These are phyloP conservation scores for Peromyscus polionotus DNA, from an alignment of 2,113 vertebrate genomes.

Conservation along the genomic window DNA sequence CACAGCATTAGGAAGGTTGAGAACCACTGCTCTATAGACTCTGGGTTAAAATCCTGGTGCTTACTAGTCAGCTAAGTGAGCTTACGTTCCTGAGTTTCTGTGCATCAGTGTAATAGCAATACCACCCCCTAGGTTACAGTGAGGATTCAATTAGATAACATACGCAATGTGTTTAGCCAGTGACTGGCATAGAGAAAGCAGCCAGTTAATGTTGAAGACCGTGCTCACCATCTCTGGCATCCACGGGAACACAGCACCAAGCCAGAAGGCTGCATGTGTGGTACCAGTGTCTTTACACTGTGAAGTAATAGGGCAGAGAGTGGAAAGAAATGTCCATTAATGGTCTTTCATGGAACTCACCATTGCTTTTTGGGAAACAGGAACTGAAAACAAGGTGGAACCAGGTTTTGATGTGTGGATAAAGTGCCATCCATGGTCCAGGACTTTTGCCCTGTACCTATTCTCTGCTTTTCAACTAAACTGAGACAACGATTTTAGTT, in stretches of 20 bases:
- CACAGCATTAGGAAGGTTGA: neutral
- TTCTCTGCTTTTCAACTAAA: slow-evolving; percentile 9
- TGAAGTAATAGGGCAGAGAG: neutral
- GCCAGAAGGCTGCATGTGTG: neutral
- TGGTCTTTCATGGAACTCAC: neutral
- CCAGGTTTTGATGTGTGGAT: neutral
- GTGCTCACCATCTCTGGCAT: neutral
- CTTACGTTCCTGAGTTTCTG: neutral
- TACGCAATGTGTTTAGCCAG: neutral
- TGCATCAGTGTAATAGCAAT: neutral
- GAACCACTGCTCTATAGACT: neutral
- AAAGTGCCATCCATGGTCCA: neutral
- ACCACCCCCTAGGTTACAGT: too few relatives aligned
- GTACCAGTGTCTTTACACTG: neutral
- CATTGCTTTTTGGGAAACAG: neutral
- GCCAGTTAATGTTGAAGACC: neutral
- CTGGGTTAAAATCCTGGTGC: neutral
- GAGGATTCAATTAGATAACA: neutral
- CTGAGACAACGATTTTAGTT: neutral
- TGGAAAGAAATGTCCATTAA: neutral
- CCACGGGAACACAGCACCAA: neutral
- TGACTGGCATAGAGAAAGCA: neutral
- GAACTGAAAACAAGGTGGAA: neutral
- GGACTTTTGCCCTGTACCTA: neutral
- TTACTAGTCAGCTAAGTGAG: neutral